Evolutionary conservation across 1,140 invertebrate genomes (phyloP).

Genomic region (Adoxophyes honmai): DNA sequence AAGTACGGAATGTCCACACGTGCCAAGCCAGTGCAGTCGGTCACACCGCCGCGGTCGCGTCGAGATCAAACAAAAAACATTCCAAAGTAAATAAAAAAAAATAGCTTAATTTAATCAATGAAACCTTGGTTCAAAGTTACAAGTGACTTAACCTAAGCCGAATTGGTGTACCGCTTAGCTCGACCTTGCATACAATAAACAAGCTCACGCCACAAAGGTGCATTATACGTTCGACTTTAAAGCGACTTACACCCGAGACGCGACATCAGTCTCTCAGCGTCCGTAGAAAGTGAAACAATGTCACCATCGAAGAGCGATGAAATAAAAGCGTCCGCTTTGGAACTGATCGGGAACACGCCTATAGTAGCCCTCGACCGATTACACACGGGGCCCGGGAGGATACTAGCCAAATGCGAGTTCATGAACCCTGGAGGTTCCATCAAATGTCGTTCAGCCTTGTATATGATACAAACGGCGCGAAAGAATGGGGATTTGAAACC

Average conservation of each 20-base stretch:
- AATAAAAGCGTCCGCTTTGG: constrained; percentile 59
- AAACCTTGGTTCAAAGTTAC: too few species aligned
- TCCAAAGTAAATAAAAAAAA: background rate
- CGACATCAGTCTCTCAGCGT: background rate
- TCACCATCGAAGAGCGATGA: constrained; percentile 31
- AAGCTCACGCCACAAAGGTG: background rate
- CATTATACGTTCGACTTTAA: background rate
- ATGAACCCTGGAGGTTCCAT: constrained; percentile 69
- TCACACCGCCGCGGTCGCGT: background rate
- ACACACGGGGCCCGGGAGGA: constrained; percentile 53
- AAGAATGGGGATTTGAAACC: constrained; percentile 52
- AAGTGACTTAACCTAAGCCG: too few species aligned
- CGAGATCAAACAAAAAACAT: background rate
- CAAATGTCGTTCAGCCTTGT: constrained; percentile 60
- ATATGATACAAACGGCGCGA: constrained; percentile 53
- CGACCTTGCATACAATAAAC: background rate
- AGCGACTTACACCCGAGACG: background rate
- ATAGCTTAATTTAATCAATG: too few species aligned
- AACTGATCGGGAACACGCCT: constrained; percentile 64
- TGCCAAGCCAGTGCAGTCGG: background rate
- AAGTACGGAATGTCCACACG: background rate
- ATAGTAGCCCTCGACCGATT: constrained; percentile 59
- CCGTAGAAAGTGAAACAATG: background rate
- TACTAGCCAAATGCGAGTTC: constrained; percentile 65
- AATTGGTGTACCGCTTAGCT: too few species aligned